Percentiles rank a stretch among this genome's conserved stretches.
Conservation (phyloP, 2,113 vertebrate species). For the Atractosteus spatula region DNA sequence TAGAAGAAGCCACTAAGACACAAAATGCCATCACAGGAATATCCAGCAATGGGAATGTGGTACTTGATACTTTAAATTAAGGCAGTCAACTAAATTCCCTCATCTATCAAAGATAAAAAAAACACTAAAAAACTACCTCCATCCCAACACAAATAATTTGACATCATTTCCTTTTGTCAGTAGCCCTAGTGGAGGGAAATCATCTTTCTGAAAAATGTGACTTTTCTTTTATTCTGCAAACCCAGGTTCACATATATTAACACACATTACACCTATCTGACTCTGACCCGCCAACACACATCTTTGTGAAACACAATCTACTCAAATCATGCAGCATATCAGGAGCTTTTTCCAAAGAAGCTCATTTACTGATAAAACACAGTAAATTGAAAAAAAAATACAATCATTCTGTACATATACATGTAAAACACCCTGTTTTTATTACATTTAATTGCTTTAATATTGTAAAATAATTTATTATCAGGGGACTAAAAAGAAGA, state of each 20-base stretch:
- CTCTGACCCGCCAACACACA: neutral
- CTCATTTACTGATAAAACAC: slow-evolving; percentile 5
- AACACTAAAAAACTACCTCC: no score
- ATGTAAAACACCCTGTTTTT: slow-evolving; percentile 40
- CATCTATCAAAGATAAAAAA: no score
- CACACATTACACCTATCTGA: neutral
- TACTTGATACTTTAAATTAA: no score
- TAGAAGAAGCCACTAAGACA: no score
- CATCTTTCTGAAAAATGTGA: neutral
- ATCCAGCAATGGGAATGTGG: no score
- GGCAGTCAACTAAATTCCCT: no score
- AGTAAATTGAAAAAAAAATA: slow-evolving; percentile 20
- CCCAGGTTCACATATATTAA: neutral
- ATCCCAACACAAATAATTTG: neutral
- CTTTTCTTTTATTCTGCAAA: neutral
- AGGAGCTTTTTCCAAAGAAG: neutral
- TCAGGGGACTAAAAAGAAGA: no score
- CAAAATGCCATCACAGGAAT: no score
- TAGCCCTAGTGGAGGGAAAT: neutral
- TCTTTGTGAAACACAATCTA: neutral
- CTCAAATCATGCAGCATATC: slow-evolving; percentile 7
- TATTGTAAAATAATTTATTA: slow-evolving; percentile 23
- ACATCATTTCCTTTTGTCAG: neutral
- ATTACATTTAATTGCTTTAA: slow-evolving; percentile 25
- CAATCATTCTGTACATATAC: slow-evolving; percentile 49